Evolutionary conservation across 2,797 vertebrate genomes (phyloP).

Genomic region (Danio tinwini): DNA sequence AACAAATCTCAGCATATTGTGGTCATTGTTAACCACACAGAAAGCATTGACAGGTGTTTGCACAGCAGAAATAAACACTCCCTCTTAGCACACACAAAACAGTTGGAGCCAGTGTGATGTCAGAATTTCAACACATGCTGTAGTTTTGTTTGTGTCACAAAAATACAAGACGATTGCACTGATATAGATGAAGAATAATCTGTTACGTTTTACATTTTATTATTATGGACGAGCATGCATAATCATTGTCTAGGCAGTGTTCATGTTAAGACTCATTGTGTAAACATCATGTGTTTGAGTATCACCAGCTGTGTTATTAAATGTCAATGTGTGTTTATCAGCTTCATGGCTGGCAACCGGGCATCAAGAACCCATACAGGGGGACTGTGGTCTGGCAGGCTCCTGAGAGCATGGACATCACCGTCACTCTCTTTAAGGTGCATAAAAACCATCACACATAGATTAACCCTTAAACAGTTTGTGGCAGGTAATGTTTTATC

Average conservation of each 20-base stretch:
- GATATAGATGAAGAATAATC: background rate
- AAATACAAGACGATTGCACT: background rate
- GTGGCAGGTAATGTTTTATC: too few relatives aligned
- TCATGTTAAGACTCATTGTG: constrained; percentile 1
- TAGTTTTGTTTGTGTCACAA: background rate
- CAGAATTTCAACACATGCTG: background rate
- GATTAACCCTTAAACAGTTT: too few relatives aligned
- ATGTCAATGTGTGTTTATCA: constrained; percentile 57
- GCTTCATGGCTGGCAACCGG: constrained; percentile 92
- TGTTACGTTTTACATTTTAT: background rate
- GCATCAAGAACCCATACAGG: constrained; percentile 89
- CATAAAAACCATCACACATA: too few relatives aligned
- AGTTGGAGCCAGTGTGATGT: background rate
- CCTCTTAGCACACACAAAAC: background rate
- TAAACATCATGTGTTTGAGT: background rate
- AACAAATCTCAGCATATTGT: background rate
- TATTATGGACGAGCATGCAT: background rate
- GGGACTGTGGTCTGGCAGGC: constrained; percentile 87
- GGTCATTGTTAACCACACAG: background rate
- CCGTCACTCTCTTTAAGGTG: constrained; percentile 90
- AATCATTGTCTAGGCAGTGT: too few relatives aligned
- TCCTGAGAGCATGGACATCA: constrained; percentile 87
- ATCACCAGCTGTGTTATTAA: background rate
- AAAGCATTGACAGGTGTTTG: background rate
- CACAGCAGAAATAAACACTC: background rate